These are phyloP conservation scores for Operophtera brumata DNA, from an alignment of 2,888 invertebrate genomes.

Conservation along the genomic window DNA sequence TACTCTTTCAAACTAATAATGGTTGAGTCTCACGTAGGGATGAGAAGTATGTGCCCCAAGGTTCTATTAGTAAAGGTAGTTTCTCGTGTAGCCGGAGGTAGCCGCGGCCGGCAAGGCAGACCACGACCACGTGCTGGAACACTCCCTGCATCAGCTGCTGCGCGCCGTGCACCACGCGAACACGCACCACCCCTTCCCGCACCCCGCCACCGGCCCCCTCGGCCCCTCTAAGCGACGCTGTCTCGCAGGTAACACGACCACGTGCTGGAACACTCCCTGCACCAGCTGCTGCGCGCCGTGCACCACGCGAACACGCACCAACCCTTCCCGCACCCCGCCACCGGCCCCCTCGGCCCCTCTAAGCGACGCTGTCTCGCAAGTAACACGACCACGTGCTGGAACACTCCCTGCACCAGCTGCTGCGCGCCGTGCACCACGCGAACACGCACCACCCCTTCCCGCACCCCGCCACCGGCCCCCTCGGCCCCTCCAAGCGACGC, in stretches of 20 bases:
- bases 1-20: too few species aligned
- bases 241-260: conserved; percentile 83
- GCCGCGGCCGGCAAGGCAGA: conserved; percentile 81
- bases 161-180: conserved; percentile 96
- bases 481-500: conserved; percentile 95
- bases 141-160: conserved; percentile 95
- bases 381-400: conserved; percentile 96
- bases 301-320: too few species aligned
- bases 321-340: too few species aligned
- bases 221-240: conserved; percentile 96
- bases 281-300: too few species aligned
- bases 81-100: conserved; percentile 46
- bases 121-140: conserved; percentile 98
- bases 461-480: conserved; percentile 95
- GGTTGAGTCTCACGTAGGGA: too few species aligned
- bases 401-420: conserved; percentile 95
- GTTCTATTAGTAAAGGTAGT: too few species aligned
- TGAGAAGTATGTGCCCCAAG: too few species aligned
- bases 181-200: conserved; percentile 96
- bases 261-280: too few species aligned
- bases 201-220: conserved; percentile 95
- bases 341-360: too few species aligned
- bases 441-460: conserved; percentile 97
- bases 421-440: conserved; percentile 94
- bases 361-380: too few species aligned